Evolutionary conservation across 2,888 invertebrate genomes (phyloP).

Genomic region (Gisinianus flammeolus): DNA sequence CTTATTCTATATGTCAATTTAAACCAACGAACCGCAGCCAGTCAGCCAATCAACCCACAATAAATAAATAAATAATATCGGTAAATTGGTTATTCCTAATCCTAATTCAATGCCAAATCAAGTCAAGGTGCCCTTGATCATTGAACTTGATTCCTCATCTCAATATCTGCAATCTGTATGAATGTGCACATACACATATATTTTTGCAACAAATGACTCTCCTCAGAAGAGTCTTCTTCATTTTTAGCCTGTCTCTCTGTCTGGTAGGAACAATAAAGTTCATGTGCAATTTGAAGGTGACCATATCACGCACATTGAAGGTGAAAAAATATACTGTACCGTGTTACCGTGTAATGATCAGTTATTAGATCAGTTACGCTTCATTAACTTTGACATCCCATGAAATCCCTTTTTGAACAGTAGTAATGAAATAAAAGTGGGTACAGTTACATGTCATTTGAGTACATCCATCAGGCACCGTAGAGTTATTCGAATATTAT

Average conservation of each 20-base stretch:
- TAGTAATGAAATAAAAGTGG: neutral
- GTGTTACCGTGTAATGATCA: neutral
- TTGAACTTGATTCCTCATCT: neutral
- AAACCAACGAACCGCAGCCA: no score
- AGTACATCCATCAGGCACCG: neutral
- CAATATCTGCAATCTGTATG: no score
- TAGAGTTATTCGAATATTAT: no score
- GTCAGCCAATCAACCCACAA: no score
- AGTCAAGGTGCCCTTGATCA: neutral
- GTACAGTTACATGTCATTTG: neutral
- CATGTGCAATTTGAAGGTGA: no score
- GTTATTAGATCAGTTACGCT: neutral
- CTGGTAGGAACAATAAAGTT: no score
- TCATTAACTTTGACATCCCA: neutral
- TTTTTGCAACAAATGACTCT: neutral
- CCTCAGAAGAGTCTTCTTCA: neutral
- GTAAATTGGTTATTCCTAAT: no score
- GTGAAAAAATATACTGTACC: neutral
- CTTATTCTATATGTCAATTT: no score
- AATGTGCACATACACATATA: no score
- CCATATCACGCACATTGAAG: neutral
- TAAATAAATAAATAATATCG: no score
- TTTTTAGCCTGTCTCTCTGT: no score
- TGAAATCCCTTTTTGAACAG: neutral
- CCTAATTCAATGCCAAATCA: no score